phyloP scores from a whole-genome alignment of 2,888 invertebrate genomes.

The Malachius bipustulatus region DNA sequence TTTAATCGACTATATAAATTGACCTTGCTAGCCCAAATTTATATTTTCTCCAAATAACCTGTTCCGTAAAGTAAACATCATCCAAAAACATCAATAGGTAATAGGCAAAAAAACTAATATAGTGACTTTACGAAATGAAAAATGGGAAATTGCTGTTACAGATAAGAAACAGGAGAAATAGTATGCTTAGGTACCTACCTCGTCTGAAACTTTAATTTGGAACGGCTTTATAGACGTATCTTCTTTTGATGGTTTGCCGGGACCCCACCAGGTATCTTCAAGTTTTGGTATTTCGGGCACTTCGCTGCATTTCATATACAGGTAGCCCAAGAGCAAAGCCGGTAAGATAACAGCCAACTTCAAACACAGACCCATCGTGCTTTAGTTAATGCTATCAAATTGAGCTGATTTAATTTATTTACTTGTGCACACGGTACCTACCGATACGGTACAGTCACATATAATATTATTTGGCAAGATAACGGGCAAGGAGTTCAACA shows the following conservation, averaged over 20 bases:
- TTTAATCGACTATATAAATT: too few species aligned
- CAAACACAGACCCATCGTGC: neutral
- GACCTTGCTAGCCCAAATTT: too few species aligned
- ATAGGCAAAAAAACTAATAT: too few species aligned
- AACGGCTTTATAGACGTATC: conserved; percentile 47
- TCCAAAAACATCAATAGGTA: too few species aligned
- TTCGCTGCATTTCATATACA: neutral
- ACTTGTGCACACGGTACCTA: too few species aligned
- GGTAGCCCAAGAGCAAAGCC: neutral
- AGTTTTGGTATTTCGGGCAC: conserved; percentile 24
- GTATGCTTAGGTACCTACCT: conserved; percentile 38
- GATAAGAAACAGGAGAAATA: neutral
- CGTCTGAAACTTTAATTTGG: conserved; percentile 46
- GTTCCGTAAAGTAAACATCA: neutral
- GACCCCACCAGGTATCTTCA: conserved; percentile 48
- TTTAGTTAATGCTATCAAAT: too few species aligned
- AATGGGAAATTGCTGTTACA: neutral
- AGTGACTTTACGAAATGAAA: too few species aligned
- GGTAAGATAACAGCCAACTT: neutral
- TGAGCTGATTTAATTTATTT: too few species aligned
- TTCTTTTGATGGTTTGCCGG: conserved; percentile 38
- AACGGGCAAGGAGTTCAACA: too few species aligned
- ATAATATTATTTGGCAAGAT: too few species aligned
- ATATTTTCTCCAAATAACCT: too few species aligned
- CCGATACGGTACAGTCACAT: too few species aligned